Evolutionary conservation across 2,113 vertebrate genomes (phyloP).

Genomic region (Petrocephalus zakoni): DNA sequence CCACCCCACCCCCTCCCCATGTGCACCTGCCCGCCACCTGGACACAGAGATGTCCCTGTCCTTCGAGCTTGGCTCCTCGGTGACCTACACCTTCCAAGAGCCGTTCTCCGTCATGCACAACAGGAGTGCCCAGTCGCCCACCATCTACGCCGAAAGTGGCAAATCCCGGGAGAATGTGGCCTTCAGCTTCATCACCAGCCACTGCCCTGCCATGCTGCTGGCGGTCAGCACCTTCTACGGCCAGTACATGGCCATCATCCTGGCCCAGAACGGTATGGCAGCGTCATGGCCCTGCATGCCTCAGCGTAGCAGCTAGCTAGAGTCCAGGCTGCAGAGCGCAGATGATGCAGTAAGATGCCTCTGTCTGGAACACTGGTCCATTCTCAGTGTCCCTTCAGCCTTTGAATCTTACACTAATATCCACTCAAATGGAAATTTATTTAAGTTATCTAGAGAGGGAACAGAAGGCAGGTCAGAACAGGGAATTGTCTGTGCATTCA

Average conservation of each 20-base stretch:
- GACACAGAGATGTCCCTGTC: constrained; percentile 85
- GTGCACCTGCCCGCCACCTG: neutral
- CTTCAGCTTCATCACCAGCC: constrained; percentile 80
- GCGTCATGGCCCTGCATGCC: neutral
- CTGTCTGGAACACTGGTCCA: neutral
- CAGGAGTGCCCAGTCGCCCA: constrained; percentile 68
- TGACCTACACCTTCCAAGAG: constrained; percentile 90
- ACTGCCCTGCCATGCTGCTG: constrained; percentile 80
- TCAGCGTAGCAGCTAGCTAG: neutral
- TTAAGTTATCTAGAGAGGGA: neutral
- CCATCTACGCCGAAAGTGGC: constrained; percentile 68
- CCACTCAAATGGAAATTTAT: neutral
- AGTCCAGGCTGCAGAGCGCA: neutral
- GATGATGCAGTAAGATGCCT: no score
- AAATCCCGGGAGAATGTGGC: constrained; percentile 76
- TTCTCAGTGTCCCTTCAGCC: neutral
- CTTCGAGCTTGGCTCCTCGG: constrained; percentile 79
- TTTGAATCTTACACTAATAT: neutral
- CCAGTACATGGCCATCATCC: constrained; percentile 80
- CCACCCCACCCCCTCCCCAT: neutral
- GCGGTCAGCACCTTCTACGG: constrained; percentile 79
- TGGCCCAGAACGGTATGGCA: constrained; percentile 77
- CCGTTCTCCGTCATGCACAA: constrained; percentile 91
- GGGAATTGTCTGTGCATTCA: neutral
- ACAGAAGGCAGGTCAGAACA: neutral